Evolutionary conservation across 2,797 vertebrate genomes (phyloP).

Genomic region (Sebastes hopkinsi): DNA sequence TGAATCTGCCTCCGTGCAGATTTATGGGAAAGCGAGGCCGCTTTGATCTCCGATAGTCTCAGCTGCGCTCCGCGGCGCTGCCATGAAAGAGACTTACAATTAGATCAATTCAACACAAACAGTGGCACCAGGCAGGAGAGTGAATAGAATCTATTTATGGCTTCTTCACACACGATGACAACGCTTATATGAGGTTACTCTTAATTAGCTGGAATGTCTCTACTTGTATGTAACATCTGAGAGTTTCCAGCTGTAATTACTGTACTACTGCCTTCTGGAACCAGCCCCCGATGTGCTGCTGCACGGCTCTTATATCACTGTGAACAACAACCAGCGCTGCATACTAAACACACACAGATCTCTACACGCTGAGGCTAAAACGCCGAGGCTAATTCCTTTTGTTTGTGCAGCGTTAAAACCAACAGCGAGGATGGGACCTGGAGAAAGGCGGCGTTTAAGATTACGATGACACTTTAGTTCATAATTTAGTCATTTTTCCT

Average conservation of each 20-base stretch:
- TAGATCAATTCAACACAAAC: slow-evolving; percentile 64
- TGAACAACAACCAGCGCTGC: slow-evolving; percentile 20
- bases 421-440: neutral
- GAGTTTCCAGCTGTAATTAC: slow-evolving; percentile 47
- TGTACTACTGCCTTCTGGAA: slow-evolving; percentile 17
- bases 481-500: slow-evolving; percentile 9
- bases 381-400: neutral
- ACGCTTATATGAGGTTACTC: slow-evolving; percentile 31
- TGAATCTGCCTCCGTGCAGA: slow-evolving; percentile 31
- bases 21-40: slow-evolving; percentile 11
- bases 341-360: slow-evolving; percentile 14
- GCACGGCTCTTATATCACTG: slow-evolving; percentile 21
- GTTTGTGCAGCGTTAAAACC: neutral
- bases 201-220: slow-evolving; percentile 51
- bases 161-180: slow-evolving; percentile 28
- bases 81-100: slow-evolving; percentile 69
- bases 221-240: slow-evolving; percentile 36
- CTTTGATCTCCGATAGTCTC: slow-evolving; percentile 57
- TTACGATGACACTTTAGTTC: neutral
- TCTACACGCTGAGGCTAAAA: neutral
- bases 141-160: slow-evolving; percentile 46
- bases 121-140: slow-evolving; percentile 33
- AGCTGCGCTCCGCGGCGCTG: slow-evolving; percentile 21
- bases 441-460: neutral
- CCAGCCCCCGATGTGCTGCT: neutral